A percentile compares a stretch with the other conserved stretches of the same genome.
phyloP scores from a whole-genome alignment of 92 coral and sea anemone genomes.

The Chrysogorgia sp. region DNA sequence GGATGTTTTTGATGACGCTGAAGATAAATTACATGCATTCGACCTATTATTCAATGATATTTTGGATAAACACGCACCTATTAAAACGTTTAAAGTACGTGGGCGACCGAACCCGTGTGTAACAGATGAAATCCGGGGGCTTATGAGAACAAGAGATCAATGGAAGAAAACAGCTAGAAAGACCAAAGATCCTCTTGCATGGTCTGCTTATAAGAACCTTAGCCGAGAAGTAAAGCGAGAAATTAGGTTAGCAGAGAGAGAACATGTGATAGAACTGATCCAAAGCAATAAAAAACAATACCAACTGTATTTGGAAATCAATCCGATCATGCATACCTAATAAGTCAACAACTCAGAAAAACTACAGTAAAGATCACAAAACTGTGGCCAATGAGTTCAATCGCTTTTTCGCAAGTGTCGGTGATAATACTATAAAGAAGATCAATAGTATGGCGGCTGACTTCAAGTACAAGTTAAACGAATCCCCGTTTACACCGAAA shows the following conservation, averaged over 20 bases:
- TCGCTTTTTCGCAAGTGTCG: slow-evolving; percentile 43
- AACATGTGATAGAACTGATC: slow-evolving; percentile 45
- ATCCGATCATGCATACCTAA: background rate
- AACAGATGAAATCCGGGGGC: no score
- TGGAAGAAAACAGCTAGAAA: slow-evolving; percentile 46
- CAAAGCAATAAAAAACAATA: slow-evolving; percentile 29
- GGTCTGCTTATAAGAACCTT: slow-evolving; percentile 52
- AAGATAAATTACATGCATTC: slow-evolving; percentile 4
- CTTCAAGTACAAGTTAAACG: no score
- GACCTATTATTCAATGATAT: slow-evolving; percentile 5
- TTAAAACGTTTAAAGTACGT: slow-evolving; percentile 19
- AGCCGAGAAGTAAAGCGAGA: slow-evolving; percentile 44
- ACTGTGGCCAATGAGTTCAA: slow-evolving; percentile 48
- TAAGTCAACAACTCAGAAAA: background rate
- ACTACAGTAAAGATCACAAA: slow-evolving; percentile 3
- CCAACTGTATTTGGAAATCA: slow-evolving; percentile 51
- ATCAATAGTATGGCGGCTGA: no score
- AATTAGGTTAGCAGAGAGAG: slow-evolving; percentile 46
- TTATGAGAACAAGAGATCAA: no score
- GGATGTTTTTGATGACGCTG: slow-evolving; percentile 36
- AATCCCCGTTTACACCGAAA: no score
- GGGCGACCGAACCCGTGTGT: slow-evolving; percentile 9
- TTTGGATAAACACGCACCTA: slow-evolving; percentile 36
- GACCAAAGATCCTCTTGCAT: slow-evolving; percentile 51
- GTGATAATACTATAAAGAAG: slow-evolving; percentile 39